These are phyloP conservation scores for Conops quadrifasciatus DNA, from an alignment of 2,888 invertebrate species.

Conservation along the genomic window DNA sequence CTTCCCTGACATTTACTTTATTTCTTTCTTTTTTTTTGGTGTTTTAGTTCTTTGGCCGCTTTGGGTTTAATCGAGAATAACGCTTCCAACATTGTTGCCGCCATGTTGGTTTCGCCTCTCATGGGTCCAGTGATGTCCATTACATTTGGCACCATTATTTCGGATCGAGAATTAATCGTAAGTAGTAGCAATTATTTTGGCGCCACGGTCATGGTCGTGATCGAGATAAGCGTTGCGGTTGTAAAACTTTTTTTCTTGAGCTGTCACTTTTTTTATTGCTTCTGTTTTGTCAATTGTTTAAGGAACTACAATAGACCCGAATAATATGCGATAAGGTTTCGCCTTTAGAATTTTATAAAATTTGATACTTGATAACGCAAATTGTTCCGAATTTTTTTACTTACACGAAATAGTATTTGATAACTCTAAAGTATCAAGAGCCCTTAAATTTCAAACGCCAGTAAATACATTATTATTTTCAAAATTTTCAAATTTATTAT, in stretches of 20 bases:
- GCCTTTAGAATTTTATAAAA: too few species aligned
- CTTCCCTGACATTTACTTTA: conserved; percentile 13
- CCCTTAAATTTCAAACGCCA: too few species aligned
- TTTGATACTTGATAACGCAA: too few species aligned
- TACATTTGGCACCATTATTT: conserved; percentile 82
- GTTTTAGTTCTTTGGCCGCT: conserved; percentile 79
- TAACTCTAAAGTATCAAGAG: too few species aligned
- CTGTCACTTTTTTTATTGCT: neutral
- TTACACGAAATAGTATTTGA: too few species aligned
- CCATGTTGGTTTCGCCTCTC: conserved; percentile 79
- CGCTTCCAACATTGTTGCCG: conserved; percentile 81
- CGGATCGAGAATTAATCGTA: conserved; percentile 72
- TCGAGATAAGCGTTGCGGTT: conserved; percentile 5
- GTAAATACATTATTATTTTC: too few species aligned
- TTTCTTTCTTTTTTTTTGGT: conserved; percentile 10
- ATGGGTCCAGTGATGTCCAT: conserved; percentile 90
- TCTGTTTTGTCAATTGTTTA: too few species aligned
- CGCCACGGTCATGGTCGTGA: neutral
- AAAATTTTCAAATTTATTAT: too few species aligned
- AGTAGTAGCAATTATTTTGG: conserved; percentile 49
- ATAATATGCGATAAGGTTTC: too few species aligned
- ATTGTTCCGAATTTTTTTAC: too few species aligned
- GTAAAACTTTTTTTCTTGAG: conserved; percentile 4
- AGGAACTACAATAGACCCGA: too few species aligned
- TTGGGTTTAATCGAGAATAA: conserved; percentile 84